phyloP scores from a whole-genome alignment of 2,888 invertebrate genomes.

The Pyralis farinalis region DNA sequence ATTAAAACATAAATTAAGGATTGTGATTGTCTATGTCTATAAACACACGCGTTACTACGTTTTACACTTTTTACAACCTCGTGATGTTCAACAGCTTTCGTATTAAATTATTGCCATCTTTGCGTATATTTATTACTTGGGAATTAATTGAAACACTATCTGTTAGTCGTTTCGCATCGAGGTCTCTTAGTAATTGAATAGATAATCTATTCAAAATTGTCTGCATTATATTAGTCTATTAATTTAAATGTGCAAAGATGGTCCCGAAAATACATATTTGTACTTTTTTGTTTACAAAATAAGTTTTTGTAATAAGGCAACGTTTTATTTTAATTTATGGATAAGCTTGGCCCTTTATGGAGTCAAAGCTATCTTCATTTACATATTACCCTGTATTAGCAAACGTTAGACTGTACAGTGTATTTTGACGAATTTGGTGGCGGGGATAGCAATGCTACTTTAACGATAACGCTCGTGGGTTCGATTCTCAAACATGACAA shows the following conservation, averaged over 20 bases:
- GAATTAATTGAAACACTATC: conserved; percentile 49
- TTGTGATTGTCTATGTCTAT: not conserved
- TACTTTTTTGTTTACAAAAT: no score
- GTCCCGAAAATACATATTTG: conserved; percentile 9
- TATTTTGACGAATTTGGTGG: no score
- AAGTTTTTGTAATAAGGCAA: no score
- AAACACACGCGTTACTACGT: conserved; percentile 20
- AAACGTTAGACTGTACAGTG: no score
- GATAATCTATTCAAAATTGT: conserved; percentile 32
- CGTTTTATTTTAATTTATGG: no score
- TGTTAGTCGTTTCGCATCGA: conserved; percentile 24
- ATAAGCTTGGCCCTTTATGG: no score
- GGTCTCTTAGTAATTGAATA: conserved; percentile 30
- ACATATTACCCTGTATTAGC: no score
- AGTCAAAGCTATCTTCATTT: no score
- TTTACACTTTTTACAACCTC: conserved; percentile 23
- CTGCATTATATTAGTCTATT: conserved; percentile 15
- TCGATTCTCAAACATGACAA: no score
- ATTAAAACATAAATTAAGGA: no score
- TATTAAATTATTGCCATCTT: conserved; percentile 44
- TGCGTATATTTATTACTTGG: conserved; percentile 43
- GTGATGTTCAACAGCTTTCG: conserved; percentile 30
- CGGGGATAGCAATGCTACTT: no score
- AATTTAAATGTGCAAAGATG: conserved; percentile 2
- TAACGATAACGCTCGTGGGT: no score